phyloP scores from a whole-genome alignment of 2,113 vertebrate genomes.

The Eleginops maclovinus region DNA sequence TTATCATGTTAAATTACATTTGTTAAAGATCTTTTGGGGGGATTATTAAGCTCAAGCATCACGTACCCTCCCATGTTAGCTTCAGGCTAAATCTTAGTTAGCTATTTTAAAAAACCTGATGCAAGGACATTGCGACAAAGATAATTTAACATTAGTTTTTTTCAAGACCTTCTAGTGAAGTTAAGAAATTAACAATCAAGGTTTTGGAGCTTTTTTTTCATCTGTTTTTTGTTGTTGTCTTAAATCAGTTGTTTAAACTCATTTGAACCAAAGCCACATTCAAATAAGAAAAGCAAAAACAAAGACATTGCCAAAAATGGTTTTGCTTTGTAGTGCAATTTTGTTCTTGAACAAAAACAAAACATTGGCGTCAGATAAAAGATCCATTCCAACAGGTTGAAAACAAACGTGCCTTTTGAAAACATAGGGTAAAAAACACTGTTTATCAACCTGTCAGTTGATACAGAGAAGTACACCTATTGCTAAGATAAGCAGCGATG shows the following conservation, averaged over 20 bases:
- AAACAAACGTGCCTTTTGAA: not conserved
- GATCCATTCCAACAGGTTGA: not conserved
- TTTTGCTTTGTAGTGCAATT: not conserved
- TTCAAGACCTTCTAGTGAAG: not conserved
- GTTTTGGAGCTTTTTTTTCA: not conserved
- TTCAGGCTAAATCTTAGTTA: not conserved
- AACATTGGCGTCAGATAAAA: not conserved
- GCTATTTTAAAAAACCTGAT: not conserved
- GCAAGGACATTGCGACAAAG: not conserved
- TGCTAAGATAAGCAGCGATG: constrained; percentile 11
- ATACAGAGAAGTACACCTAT: not conserved
- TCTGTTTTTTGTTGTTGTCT: not conserved
- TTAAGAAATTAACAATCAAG: not conserved
- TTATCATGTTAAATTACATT: not conserved
- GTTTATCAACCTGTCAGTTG: not conserved
- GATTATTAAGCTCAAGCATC: not conserved
- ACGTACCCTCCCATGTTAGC: not conserved
- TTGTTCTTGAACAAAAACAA: not conserved
- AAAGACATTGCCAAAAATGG: not conserved
- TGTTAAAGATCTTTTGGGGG: too few species aligned
- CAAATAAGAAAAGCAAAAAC: not conserved
- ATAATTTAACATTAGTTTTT: not conserved
- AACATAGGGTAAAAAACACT: not conserved
- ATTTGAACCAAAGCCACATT: constrained; percentile 1
- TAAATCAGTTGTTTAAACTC: not conserved